phyloP scores from a whole-genome alignment of 1,140 invertebrate species.

The Amyelois transitella region DNA sequence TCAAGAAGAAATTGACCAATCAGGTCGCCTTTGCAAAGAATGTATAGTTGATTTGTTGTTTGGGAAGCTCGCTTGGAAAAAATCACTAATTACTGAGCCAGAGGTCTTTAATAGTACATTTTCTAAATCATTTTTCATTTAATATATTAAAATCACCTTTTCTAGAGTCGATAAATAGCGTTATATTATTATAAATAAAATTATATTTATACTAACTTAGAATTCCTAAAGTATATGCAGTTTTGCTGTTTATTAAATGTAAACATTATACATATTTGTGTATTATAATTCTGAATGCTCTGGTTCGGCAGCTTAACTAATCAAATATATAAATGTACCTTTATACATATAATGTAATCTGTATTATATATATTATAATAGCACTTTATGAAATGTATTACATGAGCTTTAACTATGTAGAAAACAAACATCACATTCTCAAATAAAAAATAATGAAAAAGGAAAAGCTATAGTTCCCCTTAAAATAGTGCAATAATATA shows the following conservation, averaged over 20 bases:
- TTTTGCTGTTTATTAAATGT: not conserved
- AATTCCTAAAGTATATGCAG: not conserved
- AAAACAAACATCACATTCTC: too few species aligned
- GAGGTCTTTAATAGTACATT: not conserved
- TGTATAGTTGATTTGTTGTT: not conserved
- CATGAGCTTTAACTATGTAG: not conserved
- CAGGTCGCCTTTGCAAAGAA: too few species aligned
- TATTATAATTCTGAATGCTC: not conserved
- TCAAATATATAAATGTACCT: not conserved
- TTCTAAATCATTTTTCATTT: not conserved
- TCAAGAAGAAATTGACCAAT: too few species aligned
- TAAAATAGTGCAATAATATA: too few species aligned
- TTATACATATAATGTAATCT: not conserved
- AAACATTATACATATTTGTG: not conserved
- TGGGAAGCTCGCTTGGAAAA: too few species aligned
- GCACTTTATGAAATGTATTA: not conserved
- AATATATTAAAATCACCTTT: not conserved
- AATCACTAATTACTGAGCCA: not conserved
- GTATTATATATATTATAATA: not conserved
- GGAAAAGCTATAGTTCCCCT: too few species aligned
- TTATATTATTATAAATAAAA: not conserved
- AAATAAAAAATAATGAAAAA: too few species aligned
- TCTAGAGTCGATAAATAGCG: not conserved
- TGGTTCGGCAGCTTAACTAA: not conserved
- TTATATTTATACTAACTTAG: not conserved